phyloP scores from a whole-genome alignment of 2,797 vertebrate genomes.

The Tenualosa ilisha region DNA sequence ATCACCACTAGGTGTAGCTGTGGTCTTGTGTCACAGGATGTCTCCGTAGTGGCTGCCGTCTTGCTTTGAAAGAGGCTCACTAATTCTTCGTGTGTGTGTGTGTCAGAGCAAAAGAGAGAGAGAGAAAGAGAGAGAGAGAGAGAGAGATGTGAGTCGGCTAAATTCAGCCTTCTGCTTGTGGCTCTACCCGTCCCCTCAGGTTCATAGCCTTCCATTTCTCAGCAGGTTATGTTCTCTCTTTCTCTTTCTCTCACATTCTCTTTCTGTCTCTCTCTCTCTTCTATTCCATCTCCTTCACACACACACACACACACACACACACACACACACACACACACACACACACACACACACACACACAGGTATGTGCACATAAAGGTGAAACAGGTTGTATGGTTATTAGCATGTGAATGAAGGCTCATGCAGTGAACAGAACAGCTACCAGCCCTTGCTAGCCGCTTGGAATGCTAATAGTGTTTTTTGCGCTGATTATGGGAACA shows the following conservation, averaged over 20 bases:
- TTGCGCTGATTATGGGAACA: neutral
- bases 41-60: neutral
- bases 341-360: slow-evolving; percentile 20
- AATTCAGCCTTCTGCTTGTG: slow-evolving; percentile 6
- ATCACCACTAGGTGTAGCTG: slow-evolving; percentile 17
- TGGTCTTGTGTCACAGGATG: neutral
- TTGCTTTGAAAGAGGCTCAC: neutral
- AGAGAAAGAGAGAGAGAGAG: neutral
- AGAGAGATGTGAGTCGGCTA: neutral
- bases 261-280: neutral
- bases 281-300: neutral
- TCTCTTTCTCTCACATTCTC: neutral
- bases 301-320: slow-evolving; percentile 21
- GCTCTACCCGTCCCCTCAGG: neutral
- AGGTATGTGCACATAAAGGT: neutral
- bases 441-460: neutral
- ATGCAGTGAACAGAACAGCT: slow-evolving; percentile 10
- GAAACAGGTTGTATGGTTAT: slow-evolving; percentile 17
- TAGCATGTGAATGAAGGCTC: slow-evolving; percentile 20
- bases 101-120: neutral
- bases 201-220: neutral
- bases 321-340: slow-evolving; percentile 24
- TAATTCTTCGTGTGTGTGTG: slow-evolving; percentile 3
- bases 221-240: neutral
- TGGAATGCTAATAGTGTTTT: neutral